These are phyloP conservation scores for Phalacrocorax pelagicus DNA, from an alignment of 2,113 vertebrate species.

Conservation along the genomic window DNA sequence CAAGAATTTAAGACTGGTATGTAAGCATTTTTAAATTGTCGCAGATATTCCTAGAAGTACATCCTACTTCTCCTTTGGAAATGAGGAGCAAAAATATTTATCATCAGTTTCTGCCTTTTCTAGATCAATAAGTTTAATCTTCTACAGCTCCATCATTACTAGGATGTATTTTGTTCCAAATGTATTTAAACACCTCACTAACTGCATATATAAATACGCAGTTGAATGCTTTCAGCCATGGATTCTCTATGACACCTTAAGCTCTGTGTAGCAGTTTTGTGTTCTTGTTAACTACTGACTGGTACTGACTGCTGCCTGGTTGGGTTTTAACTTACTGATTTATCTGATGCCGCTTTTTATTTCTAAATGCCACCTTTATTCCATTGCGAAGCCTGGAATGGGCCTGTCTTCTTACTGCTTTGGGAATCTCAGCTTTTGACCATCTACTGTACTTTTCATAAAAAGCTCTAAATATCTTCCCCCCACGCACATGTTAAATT, in stretches of 20 bases:
- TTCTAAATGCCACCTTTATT: neutral
- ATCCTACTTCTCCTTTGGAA: neutral
- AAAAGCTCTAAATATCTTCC: neutral
- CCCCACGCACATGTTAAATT: neutral
- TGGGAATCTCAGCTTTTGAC: neutral
- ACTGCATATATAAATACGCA: neutral
- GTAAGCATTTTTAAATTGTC: neutral
- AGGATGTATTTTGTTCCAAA: neutral
- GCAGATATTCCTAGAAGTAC: neutral
- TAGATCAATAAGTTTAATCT: neutral
- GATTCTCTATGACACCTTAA: neutral
- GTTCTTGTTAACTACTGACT: neutral
- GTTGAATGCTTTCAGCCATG: neutral
- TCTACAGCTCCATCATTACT: neutral
- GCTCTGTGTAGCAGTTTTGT: neutral
- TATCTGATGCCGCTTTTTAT: neutral
- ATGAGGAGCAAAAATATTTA: neutral
- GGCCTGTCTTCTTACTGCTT: neutral
- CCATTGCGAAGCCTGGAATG: neutral
- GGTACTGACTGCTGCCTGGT: neutral
- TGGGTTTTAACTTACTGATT: neutral
- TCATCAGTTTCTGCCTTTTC: neutral
- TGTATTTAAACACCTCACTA: neutral
- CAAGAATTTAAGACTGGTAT: neutral
- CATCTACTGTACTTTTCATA: neutral